Evolutionary conservation across 2,113 vertebrate genomes (phyloP).

Genomic region (Piaya cayana): DNA sequence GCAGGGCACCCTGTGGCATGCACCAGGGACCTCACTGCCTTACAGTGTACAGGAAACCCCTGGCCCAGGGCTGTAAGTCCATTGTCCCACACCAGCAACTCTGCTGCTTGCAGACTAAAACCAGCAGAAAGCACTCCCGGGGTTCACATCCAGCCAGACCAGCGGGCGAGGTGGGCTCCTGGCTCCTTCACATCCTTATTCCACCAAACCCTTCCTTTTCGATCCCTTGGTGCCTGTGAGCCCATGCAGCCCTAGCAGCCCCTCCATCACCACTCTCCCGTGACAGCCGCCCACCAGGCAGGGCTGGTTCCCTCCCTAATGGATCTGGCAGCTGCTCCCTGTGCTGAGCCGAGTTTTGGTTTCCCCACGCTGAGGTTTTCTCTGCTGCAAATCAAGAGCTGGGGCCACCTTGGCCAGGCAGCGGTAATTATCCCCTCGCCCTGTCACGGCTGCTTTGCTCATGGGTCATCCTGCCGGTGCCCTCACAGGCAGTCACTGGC

Average conservation of each 20-base stretch:
- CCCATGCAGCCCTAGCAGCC: not conserved
- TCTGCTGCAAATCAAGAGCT: not conserved
- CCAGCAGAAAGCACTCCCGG: not conserved
- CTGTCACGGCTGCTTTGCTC: accelerated
- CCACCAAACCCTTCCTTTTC: not conserved
- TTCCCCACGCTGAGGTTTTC: not conserved
- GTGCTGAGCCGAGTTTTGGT: not conserved
- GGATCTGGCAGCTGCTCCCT: conserved; percentile 27
- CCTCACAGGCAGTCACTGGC: not conserved
- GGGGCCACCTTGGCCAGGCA: accelerated
- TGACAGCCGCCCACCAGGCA: not conserved
- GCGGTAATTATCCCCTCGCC: not conserved
- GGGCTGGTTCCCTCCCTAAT: not conserved
- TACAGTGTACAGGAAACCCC: accelerated
- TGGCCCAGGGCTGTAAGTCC: not conserved
- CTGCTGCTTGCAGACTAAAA: not conserved
- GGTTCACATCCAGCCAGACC: not conserved
- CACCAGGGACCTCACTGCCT: not conserved
- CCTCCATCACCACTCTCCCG: not conserved
- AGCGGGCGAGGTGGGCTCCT: not conserved
- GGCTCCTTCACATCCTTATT: not conserved
- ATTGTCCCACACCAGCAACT: not conserved
- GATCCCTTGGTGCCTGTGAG: not conserved
- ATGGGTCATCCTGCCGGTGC: not conserved
- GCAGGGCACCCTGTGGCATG: not conserved